Base-by-base conservation (phyloP, 2,113 vertebrate genomes). In the Gobiocypris rarus region DNA sequence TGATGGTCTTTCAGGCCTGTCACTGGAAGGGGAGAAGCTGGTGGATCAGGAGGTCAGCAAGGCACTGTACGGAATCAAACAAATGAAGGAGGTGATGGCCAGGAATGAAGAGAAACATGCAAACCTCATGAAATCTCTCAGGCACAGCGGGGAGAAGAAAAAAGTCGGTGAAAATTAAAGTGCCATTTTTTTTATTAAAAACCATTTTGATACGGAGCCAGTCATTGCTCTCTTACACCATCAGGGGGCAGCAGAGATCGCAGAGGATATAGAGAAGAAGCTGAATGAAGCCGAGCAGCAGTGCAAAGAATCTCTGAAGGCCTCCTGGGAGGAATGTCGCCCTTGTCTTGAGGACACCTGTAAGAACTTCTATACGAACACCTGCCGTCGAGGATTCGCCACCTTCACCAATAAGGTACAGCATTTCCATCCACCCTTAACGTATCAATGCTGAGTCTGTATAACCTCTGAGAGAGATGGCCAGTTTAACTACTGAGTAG, bases 11-110 rank as follows among this genome's bases (percentile, higher is more conserved):
- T 85, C 87, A 98, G 97, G 93, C 85, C 87, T 97, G 89, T 95
- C 96, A 10, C 77, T 92, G 88, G 90, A 92, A 76, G 96, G 94
- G 3, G 94, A 96, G 90, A 93, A 91, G 80, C 93, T 95, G 17
- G 90, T 93, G 87, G 95, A 94, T 3, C 93, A 95, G 89, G 96
- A 96, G 65, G 91, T 97, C 91, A 95, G 88, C 84, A 95, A 92
- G 86, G 96, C 97, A 71, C 92, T 99, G 89, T 93, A 92, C 22
- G 97, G 96, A 52, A 93, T 97, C 83, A 97, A 96, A 85, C 93
- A 97, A 91, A 97, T 99, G 94, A 97, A 94, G 94, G 93, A 95
- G 78, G 90, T 94, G 89, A 96, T 98, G 96, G 94, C 94, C 91
- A 95, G 81, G 90, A 97, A 96, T 10, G 94, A 93, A 91, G 93